Percentiles rank a stretch among this genome's conserved stretches.
phyloP scores from a whole-genome alignment of 2,113 vertebrate genomes.

The Herpetotheres cachinnans region DNA sequence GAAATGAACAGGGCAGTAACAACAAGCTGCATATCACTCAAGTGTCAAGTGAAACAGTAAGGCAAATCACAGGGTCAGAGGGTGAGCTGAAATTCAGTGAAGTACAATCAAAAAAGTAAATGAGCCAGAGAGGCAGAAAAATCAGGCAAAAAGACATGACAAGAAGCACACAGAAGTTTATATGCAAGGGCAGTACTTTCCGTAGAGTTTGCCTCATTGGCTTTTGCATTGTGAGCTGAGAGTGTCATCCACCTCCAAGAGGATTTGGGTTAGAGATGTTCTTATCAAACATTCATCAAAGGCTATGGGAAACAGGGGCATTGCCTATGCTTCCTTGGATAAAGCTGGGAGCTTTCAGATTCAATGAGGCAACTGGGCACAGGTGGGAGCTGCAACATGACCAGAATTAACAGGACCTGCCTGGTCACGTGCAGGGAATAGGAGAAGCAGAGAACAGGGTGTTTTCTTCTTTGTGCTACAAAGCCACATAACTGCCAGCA shows the following conservation, averaged over 20 bases:
- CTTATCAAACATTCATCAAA: constrained; percentile 27
- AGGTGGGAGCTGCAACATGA: not conserved
- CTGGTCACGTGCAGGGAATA: not conserved
- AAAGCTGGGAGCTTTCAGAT: not conserved
- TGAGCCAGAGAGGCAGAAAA: not conserved
- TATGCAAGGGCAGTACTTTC: not conserved
- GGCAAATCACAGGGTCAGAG: not conserved
- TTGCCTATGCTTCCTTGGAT: not conserved
- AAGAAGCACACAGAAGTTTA: not conserved
- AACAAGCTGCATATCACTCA: not conserved
- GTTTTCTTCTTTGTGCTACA: not conserved
- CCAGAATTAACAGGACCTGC: not conserved
- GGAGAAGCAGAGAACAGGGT: not conserved
- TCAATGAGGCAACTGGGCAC: not conserved
- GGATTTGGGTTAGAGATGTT: not conserved
- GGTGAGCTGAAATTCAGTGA: not conserved
- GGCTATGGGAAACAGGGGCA: not conserved
- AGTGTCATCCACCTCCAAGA: not conserved
- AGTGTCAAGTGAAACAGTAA: not conserved
- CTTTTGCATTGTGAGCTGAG: not conserved
- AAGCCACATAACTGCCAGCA: not conserved
- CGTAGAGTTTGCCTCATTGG: not conserved
- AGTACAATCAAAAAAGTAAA: not conserved
- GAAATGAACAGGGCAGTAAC: not conserved
- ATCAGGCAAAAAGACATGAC: not conserved